Base-by-base conservation (phyloP, 2,888 invertebrate genomes). In the Romanomermis culicivorax region DNA sequence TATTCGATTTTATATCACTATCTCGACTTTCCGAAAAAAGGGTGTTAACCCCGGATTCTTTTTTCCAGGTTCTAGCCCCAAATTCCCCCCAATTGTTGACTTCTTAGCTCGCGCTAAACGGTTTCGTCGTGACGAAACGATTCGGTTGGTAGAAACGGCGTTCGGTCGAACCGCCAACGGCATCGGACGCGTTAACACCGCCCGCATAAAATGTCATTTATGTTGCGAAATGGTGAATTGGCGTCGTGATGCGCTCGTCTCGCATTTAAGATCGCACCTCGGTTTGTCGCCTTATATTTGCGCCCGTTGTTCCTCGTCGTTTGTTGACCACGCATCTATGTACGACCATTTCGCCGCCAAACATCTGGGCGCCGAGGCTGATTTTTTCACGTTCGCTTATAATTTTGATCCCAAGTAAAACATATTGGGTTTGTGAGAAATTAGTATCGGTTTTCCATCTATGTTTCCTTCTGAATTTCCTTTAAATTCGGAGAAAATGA, bases 201-300 rank as follows among this genome's bases (percentile, higher is more conserved):
- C 47, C 14, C 11, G 23, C 7, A 45, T 45, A 7, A 45, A 45
- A 45, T 45, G 47, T 23, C 11, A 23, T 11, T 45, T 45, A 23
- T 51, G 51, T 23, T 4, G 4, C 23, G 20, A 30, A 30, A 24
- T 3, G 20, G 30, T 51, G 2, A 20, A 20, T 29, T 51, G 51
- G 51, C 20, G 29, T 30, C 11, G 17, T 30, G 4, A 3, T 2
- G 3, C 29, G 27, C 3, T 51, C 3, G 17, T 4, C 3, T 29
- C 29, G 4, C 51, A 51, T 51, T 24, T 51, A n/a, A 14, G 24
- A 20, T 29, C 7, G 30, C 51, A 51, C 24, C 4, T 11, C 24
- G 51, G 51, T 2, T 51, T 30, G 29, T 30, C 7, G 11, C 51
- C 51, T 3, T 51, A 51, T 51, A 24, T n/a, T 2, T 51, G 51